Conservation (phyloP, 1,140 invertebrate species). For the Lordiphosa collinella region DNA sequence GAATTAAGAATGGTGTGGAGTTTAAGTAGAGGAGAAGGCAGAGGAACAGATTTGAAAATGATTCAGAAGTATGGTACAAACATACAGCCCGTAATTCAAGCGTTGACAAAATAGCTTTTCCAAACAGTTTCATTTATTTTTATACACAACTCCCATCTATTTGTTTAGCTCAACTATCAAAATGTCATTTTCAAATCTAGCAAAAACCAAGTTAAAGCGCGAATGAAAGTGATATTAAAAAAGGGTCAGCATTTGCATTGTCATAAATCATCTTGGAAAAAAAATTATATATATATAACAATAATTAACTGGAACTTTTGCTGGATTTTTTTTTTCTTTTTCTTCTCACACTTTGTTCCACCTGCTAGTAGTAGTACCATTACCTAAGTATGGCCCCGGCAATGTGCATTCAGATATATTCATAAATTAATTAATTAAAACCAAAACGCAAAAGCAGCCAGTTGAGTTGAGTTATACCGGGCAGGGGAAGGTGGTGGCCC, state of each 20-base stretch:
- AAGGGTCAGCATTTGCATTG: neutral
- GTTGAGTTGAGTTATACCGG: conserved; percentile 9
- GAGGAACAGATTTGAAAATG: neutral
- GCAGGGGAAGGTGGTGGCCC: no score
- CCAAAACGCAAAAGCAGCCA: conserved; percentile 19
- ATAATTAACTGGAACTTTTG: conserved; percentile 13
- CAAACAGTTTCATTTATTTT: neutral
- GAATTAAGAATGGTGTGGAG: no score
- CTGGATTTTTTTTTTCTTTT: neutral
- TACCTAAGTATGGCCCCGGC: conserved; percentile 14
- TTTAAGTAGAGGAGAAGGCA: no score
- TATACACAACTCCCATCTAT: conserved; percentile 29
- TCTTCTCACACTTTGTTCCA: neutral
- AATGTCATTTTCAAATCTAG: conserved; percentile 27
- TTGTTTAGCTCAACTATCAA: conserved; percentile 60
- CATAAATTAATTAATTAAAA: conserved; percentile 62
- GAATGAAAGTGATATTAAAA: neutral
- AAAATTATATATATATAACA: neutral
- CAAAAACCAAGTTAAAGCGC: neutral
- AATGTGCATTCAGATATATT: conserved; percentile 32
- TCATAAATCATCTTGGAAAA: conserved; percentile 21
- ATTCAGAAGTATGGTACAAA: no score
- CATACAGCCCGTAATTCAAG: no score
- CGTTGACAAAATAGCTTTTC: no score
- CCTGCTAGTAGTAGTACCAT: conserved; percentile 31